These are phyloP conservation scores for Sycobia sp. DNA, from an alignment of 1,140 invertebrate species.

Conservation along the genomic window DNA sequence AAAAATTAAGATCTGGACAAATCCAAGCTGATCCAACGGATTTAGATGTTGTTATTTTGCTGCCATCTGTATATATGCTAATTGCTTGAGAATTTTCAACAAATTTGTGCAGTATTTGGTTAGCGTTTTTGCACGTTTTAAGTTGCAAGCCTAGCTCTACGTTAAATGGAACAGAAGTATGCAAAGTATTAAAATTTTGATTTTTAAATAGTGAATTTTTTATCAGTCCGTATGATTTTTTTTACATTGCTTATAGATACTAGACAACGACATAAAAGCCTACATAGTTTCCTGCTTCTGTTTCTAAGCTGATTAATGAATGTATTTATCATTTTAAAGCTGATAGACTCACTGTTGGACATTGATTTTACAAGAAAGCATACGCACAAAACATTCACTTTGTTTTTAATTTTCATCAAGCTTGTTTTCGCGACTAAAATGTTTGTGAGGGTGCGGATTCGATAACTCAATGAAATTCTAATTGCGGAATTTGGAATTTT, in stretches of 20 bases:
- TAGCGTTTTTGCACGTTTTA: neutral
- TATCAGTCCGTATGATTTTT: no score
- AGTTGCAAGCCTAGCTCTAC: neutral
- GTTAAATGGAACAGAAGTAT: neutral
- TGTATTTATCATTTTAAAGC: no score
- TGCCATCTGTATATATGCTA: constrained; percentile 3
- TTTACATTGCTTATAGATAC: no score
- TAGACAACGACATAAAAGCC: no score
- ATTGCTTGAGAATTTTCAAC: neutral
- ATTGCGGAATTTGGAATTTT: constrained; percentile 11
- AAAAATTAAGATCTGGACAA: neutral
- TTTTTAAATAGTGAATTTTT: neutral
- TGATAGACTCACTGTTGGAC: no score
- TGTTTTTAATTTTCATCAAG: neutral
- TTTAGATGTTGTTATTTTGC: neutral
- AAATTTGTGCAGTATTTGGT: neutral
- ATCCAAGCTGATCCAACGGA: neutral
- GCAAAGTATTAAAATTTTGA: neutral
- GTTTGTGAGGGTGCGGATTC: neutral
- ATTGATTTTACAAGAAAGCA: neutral
- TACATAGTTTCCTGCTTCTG: no score
- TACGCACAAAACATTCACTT: neutral
- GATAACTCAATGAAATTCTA: neutral
- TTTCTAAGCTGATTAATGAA: no score
- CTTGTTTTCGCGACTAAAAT: neutral